phyloP scores from a whole-genome alignment of 1,140 invertebrate genomes.

The Oedothorax gibbosus region DNA sequence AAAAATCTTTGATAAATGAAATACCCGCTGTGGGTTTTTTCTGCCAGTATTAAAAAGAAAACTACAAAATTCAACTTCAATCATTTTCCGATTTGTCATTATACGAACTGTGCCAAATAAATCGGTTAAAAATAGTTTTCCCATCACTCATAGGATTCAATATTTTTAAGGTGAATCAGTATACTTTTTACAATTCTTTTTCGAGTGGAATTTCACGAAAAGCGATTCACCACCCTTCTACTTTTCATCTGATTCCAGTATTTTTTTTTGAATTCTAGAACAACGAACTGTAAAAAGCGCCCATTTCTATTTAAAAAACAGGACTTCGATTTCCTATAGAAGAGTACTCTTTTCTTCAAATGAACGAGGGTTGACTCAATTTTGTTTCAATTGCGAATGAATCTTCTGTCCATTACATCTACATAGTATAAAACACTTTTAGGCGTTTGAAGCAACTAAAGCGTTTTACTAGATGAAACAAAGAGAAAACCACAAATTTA shows the following conservation, averaged over 20 bases:
- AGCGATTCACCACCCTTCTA: slow-evolving; percentile 18
- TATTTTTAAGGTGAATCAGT: slow-evolving; percentile 19
- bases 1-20: too few relatives aligned
- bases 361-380: slow-evolving; percentile 26
- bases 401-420: slow-evolving; percentile 6
- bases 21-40: too few relatives aligned
- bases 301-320: not conserved
- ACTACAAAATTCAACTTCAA: too few relatives aligned
- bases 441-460: too few relatives aligned
- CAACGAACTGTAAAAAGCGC: not conserved
- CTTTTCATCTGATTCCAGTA: slow-evolving; percentile 13
- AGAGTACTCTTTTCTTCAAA: slow-evolving; percentile 25
- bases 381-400: slow-evolving; percentile 20
- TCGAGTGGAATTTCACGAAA: not conserved
- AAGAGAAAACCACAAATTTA: too few relatives aligned
- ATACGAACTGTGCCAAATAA: slow-evolving; percentile 20
- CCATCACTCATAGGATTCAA: slow-evolving; percentile 36
- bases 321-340: slow-evolving; percentile 35
- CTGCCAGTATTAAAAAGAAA: too few relatives aligned
- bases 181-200: not conserved
- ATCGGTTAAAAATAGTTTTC: slow-evolving; percentile 23
- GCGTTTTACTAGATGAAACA: too few relatives aligned
- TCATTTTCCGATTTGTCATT: too few relatives aligned
- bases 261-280: not conserved
- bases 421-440: too few relatives aligned